phyloP scores from a whole-genome alignment of 2,113 vertebrate species.

The Platysternon megacephalum region DNA sequence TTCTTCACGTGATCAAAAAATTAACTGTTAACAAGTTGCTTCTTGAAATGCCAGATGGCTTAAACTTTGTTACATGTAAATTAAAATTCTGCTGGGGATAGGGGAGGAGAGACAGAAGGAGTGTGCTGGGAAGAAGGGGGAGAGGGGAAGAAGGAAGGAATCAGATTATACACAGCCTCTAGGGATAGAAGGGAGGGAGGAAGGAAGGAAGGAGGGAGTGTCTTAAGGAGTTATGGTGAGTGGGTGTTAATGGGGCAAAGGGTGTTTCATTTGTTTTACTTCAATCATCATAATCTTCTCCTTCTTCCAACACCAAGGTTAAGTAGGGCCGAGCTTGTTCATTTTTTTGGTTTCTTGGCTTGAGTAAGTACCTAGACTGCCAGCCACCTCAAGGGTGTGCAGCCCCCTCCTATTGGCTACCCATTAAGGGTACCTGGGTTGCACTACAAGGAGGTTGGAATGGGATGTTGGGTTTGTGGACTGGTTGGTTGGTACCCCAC shows the following conservation, averaged over 20 bases:
- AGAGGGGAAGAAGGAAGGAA: not conserved
- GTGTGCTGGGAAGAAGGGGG: accelerated
- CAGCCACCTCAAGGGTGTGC: not conserved
- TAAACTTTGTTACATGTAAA: not conserved
- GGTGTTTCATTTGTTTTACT: not conserved
- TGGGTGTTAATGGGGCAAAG: not conserved
- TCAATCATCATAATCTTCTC: not conserved
- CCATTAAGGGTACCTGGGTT: not conserved
- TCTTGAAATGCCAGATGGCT: not conserved
- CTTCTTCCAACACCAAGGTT: too few species aligned
- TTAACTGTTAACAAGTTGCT: not conserved
- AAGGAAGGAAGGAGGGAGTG: too few species aligned
- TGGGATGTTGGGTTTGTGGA: not conserved
- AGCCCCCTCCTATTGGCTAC: not conserved
- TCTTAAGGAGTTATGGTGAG: too few species aligned
- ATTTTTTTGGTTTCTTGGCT: too few species aligned
- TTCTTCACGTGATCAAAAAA: not conserved
- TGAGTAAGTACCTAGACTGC: not conserved
- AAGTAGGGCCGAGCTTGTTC: too few species aligned
- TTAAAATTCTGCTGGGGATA: too few species aligned
- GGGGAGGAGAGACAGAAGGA: not conserved
- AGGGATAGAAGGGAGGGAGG: not conserved
- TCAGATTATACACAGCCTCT: accelerated
- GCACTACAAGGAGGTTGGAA: not conserved
- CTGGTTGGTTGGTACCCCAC: not conserved